phyloP scores from a whole-genome alignment of 2,888 invertebrate genomes.

The Merodon equestris region DNA sequence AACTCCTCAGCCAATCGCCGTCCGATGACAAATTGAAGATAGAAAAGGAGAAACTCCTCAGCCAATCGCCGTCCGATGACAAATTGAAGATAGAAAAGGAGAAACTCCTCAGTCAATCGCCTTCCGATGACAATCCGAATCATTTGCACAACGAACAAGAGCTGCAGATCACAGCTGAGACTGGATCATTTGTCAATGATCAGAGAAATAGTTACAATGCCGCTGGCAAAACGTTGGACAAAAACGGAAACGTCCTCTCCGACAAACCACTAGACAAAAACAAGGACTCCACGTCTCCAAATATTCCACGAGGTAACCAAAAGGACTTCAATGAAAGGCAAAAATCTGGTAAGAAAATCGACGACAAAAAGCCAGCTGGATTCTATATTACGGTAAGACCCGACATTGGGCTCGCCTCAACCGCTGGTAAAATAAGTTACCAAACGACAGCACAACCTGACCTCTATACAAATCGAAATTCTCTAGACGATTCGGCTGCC shows the following conservation, averaged over 20 bases:
- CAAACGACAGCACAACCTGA: constrained; percentile 39
- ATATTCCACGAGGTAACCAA: constrained; percentile 25
- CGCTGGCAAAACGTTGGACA: constrained; percentile 39
- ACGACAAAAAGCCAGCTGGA: constrained; percentile 6
- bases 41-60: constrained; percentile 52
- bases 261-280: constrained; percentile 20
- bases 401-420: constrained; percentile 14
- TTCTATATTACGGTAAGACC: constrained; percentile 47
- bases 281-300: not conserved
- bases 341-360: constrained; percentile 26
- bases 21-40: constrained; percentile 13
- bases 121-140: constrained; percentile 74
- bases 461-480: constrained; percentile 36
- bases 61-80: constrained; percentile 22
- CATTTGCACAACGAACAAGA: constrained; percentile 76
- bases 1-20: constrained; percentile 1
- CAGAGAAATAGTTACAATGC: constrained; percentile 67
- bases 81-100: constrained; percentile 34
- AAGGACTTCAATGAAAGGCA: constrained; percentile 20
- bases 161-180: constrained; percentile 87
- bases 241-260: constrained; percentile 30
- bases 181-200: constrained; percentile 83
- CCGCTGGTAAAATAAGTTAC: constrained; percentile 25
- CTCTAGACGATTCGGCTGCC: constrained; percentile 18
- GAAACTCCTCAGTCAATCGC: constrained; percentile 34